phyloP scores from a whole-genome alignment of 2,888 invertebrate genomes.

The Salpingus planirostris region DNA sequence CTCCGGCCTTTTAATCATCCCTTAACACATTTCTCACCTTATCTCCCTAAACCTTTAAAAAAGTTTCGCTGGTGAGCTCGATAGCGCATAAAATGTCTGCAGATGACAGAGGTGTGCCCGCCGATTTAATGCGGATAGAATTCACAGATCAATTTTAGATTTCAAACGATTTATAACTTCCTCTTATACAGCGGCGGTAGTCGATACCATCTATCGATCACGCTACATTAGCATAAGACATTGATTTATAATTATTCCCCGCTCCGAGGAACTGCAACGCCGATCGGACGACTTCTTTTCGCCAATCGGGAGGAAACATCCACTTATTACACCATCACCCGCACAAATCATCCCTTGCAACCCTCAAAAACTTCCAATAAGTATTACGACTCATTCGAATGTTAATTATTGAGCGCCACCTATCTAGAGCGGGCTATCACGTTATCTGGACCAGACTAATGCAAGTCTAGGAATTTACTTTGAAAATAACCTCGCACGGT shows the following conservation, averaged over 20 bases:
- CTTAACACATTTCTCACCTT: slow-evolving; percentile 40
- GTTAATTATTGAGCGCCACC: too few species aligned
- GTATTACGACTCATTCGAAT: too few species aligned
- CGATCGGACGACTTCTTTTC: slow-evolving; percentile 18
- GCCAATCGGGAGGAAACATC: slow-evolving; percentile 25
- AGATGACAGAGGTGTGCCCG: slow-evolving; percentile 38
- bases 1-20: slow-evolving; percentile 40
- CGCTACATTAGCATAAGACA: slow-evolving; percentile 42
- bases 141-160: slow-evolving; percentile 43
- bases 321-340: slow-evolving; percentile 19
- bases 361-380: too few species aligned
- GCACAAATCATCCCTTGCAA: too few species aligned
- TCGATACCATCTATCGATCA: slow-evolving; percentile 41
- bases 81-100: slow-evolving; percentile 25
- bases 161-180: slow-evolving; percentile 43
- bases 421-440: slow-evolving; percentile 10
- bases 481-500: slow-evolving; percentile 22
- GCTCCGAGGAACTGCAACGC: slow-evolving; percentile 15
- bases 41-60: slow-evolving; percentile 30
- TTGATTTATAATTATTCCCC: slow-evolving; percentile 42
- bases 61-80: slow-evolving; percentile 25
- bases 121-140: slow-evolving; percentile 40
- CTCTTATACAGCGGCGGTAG: slow-evolving; percentile 35
- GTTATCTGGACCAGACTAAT: slow-evolving; percentile 27
- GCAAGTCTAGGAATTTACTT: slow-evolving; percentile 27